These are phyloP conservation scores for Haliaeetus leucogaster DNA, from an alignment of 2,113 vertebrate genomes.

Conservation along the genomic window DNA sequence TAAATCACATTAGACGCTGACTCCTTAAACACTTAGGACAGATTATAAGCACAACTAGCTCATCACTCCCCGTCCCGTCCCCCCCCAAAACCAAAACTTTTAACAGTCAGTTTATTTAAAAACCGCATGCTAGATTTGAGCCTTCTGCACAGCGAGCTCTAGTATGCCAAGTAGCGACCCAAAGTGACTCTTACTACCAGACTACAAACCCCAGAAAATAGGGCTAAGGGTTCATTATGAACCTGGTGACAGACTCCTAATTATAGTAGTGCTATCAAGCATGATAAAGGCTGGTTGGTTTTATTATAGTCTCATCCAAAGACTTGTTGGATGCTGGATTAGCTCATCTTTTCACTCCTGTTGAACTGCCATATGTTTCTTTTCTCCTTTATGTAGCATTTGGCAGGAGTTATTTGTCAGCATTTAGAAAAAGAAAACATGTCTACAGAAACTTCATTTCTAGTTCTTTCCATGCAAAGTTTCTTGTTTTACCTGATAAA, in stretches of 20 bases:
- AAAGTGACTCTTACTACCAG: conserved; percentile 37
- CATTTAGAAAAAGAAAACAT: conserved; percentile 42
- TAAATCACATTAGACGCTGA: background rate
- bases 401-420: conserved; percentile 61
- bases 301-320: conserved; percentile 62
- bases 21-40: background rate
- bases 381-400: conserved; percentile 57
- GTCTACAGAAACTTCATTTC: conserved; percentile 29
- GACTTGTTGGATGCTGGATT: conserved; percentile 59
- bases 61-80: background rate
- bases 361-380: conserved; percentile 64
- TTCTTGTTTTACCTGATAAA: background rate
- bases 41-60: background rate
- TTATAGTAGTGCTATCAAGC: conserved; percentile 65
- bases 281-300: conserved; percentile 60
- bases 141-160: background rate
- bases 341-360: conserved; percentile 63
- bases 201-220: conserved; percentile 48
- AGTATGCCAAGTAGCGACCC: conserved; percentile 4
- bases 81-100: background rate
- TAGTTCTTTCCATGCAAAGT: background rate
- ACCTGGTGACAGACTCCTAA: conserved; percentile 61
- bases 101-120: conserved; percentile 30
- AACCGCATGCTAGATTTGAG: background rate
- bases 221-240: conserved; percentile 44